These are phyloP conservation scores for Drosophila mimica DNA, from an alignment of 2,888 invertebrate genomes.

Conservation along the genomic window DNA sequence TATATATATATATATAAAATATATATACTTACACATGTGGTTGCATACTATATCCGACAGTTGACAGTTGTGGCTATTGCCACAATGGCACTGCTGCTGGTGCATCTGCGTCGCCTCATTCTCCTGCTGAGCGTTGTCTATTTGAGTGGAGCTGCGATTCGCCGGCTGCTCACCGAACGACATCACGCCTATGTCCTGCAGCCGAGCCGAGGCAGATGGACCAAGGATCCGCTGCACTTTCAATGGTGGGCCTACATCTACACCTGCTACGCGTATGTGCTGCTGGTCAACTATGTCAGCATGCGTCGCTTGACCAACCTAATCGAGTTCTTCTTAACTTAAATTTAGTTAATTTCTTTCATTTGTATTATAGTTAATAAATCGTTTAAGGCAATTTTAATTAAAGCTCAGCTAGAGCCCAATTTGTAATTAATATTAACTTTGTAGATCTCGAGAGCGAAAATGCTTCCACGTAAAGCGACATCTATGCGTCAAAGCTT, in stretches of 20 bases:
- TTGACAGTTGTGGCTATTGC: constrained; percentile 18
- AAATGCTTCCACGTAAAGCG: constrained; percentile 3
- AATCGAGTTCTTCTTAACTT: constrained; percentile 78
- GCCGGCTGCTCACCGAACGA: constrained; percentile 79
- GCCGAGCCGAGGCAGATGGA: constrained; percentile 62
- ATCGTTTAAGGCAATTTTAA: neutral
- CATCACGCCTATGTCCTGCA: constrained; percentile 76
- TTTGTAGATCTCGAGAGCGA: neutral
- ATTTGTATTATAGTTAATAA: constrained; percentile 2
- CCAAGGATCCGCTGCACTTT: constrained; percentile 80
- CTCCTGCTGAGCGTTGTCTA: constrained; percentile 83
- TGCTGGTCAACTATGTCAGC: constrained; percentile 81
- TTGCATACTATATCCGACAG: constrained; percentile 10
- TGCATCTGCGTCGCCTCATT: constrained; percentile 84
- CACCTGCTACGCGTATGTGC: constrained; percentile 80
- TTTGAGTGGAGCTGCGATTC: constrained; percentile 81
- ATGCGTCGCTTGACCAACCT: constrained; percentile 77
- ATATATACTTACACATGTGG: constrained; percentile 1
- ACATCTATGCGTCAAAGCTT: constrained; percentile 30
- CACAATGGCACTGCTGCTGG: constrained; percentile 81
- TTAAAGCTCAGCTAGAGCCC: neutral
- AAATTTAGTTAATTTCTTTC: constrained; percentile 15
- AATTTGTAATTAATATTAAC: neutral
- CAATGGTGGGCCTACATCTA: constrained; percentile 85
- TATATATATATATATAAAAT: neutral